Base-by-base conservation (phyloP, 2,113 vertebrate species). In the Nannospalax galili region DNA sequence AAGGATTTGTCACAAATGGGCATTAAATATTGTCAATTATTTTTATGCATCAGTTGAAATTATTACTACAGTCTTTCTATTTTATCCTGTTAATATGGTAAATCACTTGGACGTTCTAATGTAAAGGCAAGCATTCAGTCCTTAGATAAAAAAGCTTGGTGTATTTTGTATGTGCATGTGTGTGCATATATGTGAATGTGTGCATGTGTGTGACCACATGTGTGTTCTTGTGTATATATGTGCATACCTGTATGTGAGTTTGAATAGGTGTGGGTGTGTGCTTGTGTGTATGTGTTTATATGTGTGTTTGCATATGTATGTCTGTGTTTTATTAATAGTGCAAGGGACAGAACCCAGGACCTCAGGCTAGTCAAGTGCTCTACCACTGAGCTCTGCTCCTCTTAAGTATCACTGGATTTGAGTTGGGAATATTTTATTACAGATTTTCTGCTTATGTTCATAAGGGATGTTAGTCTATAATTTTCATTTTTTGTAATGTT, bases 51-150 rank as follows among this genome's bases (percentile, higher is more conserved):
- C 64, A 74, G 30, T 28, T 74, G 26, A 84, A 73, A 80, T 65
- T n/a, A 79, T 87, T 69, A 40, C 74, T 56, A 30, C 70, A 70
- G 26, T 60, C 85, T 85, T 65, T 62, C 48, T 48, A 19, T 42
- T 88, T 92, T 80, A 88, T 75, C 90, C 75, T 84, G 48, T 89
- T 79, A 94, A 60, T 80, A 80, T 45, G 20, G 45, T 69, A 52
- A 91, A 91, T 91, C 62, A 81, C 1, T 37, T 11, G 65, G 10
- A 88, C 24, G n/a, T 95, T 64, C 35, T 93, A 91, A 74, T 65
- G n/a, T 70, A 89, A 85, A 95, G 75, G 73, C 42, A 85, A 91
- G n/a, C 26, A 91, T 95, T 88, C 56, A 84, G 77, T 89, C 22
- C 69, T 95, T 19, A 16, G 26, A 81, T 85, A 84, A 96, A 10